phyloP scores from a whole-genome alignment of 2,113 vertebrate species.

The Apodemus speciosus region DNA sequence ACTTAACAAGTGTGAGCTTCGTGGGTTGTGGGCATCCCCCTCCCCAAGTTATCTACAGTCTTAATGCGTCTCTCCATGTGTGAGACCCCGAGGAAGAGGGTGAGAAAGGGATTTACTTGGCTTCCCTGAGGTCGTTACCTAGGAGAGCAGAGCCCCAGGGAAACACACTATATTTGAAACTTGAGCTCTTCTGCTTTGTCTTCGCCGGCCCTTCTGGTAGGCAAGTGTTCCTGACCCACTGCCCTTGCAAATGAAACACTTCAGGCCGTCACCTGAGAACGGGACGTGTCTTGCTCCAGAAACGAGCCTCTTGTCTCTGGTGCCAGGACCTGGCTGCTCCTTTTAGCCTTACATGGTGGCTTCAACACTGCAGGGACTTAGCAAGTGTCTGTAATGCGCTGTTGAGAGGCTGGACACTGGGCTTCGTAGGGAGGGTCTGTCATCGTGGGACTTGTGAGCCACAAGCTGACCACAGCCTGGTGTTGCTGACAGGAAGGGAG shows the following conservation, averaged over 20 bases:
- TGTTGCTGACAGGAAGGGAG: constrained; percentile 16
- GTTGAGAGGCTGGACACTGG: not conserved
- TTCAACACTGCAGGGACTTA: not conserved
- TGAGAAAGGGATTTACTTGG: not conserved
- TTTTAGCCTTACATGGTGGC: not conserved
- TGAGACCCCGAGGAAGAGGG: not conserved
- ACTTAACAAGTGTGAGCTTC: not conserved
- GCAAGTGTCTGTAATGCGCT: not conserved
- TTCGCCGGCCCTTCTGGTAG: not conserved
- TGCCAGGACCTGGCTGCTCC: not conserved
- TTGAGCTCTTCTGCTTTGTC: not conserved
- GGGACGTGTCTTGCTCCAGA: not conserved
- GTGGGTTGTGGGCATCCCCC: not conserved
- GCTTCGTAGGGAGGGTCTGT: not conserved
- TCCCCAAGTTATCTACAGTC: not conserved
- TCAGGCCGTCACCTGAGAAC: not conserved
- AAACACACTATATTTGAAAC: not conserved
- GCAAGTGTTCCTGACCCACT: not conserved
- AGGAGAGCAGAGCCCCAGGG: not conserved
- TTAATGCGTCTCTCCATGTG: not conserved
- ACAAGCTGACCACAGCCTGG: not conserved
- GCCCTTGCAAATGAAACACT: not conserved
- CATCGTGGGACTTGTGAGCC: not conserved
- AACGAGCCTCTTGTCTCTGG: not conserved
- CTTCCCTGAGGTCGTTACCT: not conserved